Evolutionary conservation across 2,113 vertebrate species (phyloP).

Genomic region (Cryptotis parvus): DNA sequence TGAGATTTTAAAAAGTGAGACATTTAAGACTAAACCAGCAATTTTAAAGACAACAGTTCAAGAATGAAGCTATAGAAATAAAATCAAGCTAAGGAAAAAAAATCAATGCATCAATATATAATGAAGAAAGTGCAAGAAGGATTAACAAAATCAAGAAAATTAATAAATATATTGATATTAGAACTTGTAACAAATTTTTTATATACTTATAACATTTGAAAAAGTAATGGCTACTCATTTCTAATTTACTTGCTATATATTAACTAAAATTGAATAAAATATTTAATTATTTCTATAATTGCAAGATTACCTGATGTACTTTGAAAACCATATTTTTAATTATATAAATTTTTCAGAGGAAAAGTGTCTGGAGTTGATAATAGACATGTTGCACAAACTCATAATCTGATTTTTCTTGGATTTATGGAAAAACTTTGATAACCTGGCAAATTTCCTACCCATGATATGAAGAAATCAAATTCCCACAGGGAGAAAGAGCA

Average conservation of each 20-base stretch:
- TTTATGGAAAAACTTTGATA: not conserved
- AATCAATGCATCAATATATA: not conserved
- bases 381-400: not conserved
- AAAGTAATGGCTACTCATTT: not conserved
- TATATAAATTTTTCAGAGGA: not conserved
- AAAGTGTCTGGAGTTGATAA: not conserved
- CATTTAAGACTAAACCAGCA: not conserved
- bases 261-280: not conserved
- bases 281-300: not conserved
- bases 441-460: conserved; percentile 11
- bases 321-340: not conserved
- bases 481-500: not conserved
- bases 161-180: not conserved
- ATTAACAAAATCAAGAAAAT: not conserved
- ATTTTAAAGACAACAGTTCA: not conserved
- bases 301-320: not conserved
- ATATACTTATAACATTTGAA: not conserved
- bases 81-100: not conserved
- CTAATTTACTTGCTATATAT: not conserved
- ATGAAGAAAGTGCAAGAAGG: not conserved
- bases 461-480: conserved; percentile 9
- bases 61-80: not conserved
- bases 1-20: not conserved
- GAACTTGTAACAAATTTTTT: not conserved
- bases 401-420: conserved; percentile 52